These are phyloP conservation scores for Callinectes sapidus DNA, from an alignment of 2,888 invertebrate species.

Conservation along the genomic window DNA sequence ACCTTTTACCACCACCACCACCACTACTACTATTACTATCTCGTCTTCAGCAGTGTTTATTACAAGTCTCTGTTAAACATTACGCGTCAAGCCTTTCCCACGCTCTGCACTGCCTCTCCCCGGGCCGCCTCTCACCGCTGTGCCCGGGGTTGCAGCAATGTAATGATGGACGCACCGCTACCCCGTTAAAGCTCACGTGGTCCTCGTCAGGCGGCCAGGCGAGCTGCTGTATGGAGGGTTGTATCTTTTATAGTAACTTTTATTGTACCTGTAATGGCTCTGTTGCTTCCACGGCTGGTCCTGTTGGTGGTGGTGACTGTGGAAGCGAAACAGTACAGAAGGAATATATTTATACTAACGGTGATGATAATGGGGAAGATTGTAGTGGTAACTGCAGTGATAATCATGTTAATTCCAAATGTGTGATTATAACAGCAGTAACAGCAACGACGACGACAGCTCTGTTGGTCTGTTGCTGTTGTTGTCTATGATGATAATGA, in stretches of 20 bases:
- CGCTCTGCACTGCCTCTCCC: neutral
- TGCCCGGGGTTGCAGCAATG: neutral
- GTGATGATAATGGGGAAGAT: neutral
- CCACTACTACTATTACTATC: neutral
- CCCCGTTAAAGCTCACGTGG: conserved; percentile 5
- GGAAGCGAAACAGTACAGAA: neutral
- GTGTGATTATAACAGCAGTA: no score
- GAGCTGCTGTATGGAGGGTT: neutral
- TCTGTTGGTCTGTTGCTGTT: no score
- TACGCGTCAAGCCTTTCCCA: neutral
- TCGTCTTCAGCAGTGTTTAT: neutral
- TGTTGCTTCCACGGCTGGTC: neutral
- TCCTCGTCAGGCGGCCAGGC: neutral
- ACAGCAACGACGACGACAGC: no score
- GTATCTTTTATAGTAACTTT: neutral
- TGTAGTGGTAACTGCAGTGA: neutral
- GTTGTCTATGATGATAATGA: neutral
- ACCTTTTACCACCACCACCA: no score
- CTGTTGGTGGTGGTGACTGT: neutral
- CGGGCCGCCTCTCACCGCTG: neutral
- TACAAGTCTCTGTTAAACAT: neutral
- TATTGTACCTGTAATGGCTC: neutral
- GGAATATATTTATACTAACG: no score
- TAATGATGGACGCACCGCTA: neutral
- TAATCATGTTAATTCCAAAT: neutral